These are phyloP conservation scores for Gila robusta DNA, from an alignment of 2,797 vertebrate genomes.

Conservation along the genomic window DNA sequence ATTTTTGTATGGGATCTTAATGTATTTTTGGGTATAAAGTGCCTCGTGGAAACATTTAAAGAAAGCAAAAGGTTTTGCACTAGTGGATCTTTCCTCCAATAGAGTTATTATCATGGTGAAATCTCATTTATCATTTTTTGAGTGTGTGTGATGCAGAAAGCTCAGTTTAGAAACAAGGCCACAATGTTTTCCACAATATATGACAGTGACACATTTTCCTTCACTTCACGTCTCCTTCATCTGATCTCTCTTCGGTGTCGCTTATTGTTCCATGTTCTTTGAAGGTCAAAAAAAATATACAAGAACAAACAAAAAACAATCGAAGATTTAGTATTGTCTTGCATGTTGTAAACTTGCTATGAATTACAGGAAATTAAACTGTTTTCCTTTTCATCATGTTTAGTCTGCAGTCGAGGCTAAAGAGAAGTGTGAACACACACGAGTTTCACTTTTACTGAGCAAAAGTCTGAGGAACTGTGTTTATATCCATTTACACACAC, in stretches of 20 bases:
- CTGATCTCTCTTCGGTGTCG: neutral
- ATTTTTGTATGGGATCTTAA: neutral
- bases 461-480: neutral
- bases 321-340: neutral
- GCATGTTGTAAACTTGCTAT: neutral
- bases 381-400: constrained; percentile 15
- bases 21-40: neutral
- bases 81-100: constrained; percentile 11
- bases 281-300: neutral
- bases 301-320: neutral
- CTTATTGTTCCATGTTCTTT: neutral
- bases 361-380: constrained; percentile 10
- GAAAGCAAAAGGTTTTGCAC: neutral
- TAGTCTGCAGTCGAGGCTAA: constrained; percentile 35
- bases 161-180: constrained; percentile 54
- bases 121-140: constrained; percentile 40
- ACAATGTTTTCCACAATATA: neutral
- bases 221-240: neutral
- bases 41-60: neutral
- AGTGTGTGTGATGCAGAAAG: constrained; percentile 5
- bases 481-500: neutral
- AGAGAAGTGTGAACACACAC: constrained; percentile 1
- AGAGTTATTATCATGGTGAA: neutral
- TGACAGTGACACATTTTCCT: constrained; percentile 28
- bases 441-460: neutral